Base-by-base conservation (phyloP, 2,888 invertebrate genomes). In the Thereva nobilitata region DNA sequence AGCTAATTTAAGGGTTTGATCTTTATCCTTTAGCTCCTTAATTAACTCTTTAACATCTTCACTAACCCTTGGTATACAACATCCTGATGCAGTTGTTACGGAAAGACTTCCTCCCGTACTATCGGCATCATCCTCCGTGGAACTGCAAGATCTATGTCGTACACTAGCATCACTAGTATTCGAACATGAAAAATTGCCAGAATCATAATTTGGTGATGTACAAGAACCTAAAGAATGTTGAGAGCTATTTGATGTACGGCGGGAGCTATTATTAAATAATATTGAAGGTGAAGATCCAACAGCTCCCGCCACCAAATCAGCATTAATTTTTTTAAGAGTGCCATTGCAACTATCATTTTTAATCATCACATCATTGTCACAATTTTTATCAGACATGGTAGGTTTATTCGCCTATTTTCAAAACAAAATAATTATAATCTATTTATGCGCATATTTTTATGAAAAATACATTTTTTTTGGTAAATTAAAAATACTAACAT, bases 1-100 rank as follows among this genome's bases (percentile, higher is more conserved):
- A 1, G 78, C 74, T 9, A 73, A 55, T 35, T 74, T 71, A 4
- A 78, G 67, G 2, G 75, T 72, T 8, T 75, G 72, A 37, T 72
- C 72, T 23, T 72, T 73, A 41, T 73, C 72, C 0, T 67, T 70
- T n/a, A 59, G 7, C 35, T 59, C 40, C 8, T 38, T 49, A 34
- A 49, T 47, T 6, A 53, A 42, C 12, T 64, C 47, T 4, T 47
- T 64, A n/a, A 55, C 64, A 42, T 64, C 54, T 23, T 49, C 55
- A 2, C 23, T 23, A 23, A 23, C 23, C 23, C 23, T 23, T 23
- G 23, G 23, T 23, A 23, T 23, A 23, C 23, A 23, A 23, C 23
- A 23, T 1, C 23, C 23, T 2, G 23, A 23, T 23, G 23, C 23
- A 8, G 54, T 52, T 9, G 42, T 40, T 7, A 53, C 63, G 5